Evolutionary conservation across 2,113 vertebrate genomes (phyloP).

Genomic region (Vanacampus margaritifer): DNA sequence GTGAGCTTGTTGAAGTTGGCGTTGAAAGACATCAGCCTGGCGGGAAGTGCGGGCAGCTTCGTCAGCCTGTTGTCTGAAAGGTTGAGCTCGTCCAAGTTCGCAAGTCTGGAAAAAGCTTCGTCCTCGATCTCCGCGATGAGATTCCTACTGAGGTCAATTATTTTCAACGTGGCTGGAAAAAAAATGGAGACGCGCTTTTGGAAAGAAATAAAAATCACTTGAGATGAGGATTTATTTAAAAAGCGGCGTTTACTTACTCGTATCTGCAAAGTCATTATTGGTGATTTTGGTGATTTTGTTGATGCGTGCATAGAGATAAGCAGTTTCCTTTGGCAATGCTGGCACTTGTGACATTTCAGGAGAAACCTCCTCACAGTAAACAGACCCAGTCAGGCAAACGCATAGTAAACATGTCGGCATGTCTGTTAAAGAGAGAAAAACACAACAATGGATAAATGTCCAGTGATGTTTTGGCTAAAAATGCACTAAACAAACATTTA

Average conservation of each 20-base stretch:
- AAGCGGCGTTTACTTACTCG: conserved; percentile 71
- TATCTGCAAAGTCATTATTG: conserved; percentile 83
- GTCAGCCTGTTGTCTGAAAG: conserved; percentile 84
- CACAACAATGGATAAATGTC: background rate
- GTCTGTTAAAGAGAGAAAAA: conserved; percentile 35
- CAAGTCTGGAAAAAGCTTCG: conserved; percentile 84
- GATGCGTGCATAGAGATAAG: conserved; percentile 87
- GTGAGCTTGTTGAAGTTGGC: conserved; percentile 85
- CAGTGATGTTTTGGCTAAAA: conserved; percentile 5
- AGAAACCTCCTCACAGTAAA: conserved; percentile 88
- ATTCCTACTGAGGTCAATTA: conserved; percentile 89
- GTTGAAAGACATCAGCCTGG: conserved; percentile 78
- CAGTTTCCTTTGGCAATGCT: conserved; percentile 86
- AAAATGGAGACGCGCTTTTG: background rate
- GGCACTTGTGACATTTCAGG: conserved; percentile 79
- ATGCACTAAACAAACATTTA: conserved; percentile 9
- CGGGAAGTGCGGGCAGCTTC: conserved; percentile 84
- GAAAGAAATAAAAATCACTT: background rate
- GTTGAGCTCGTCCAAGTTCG: conserved; percentile 82
- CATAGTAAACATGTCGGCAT: conserved; percentile 87
- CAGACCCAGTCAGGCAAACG: conserved; percentile 88
- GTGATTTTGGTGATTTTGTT: conserved; percentile 90
- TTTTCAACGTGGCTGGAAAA: conserved; percentile 80
- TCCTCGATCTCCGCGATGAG: conserved; percentile 88
- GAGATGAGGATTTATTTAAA: background rate